Evolutionary conservation across 2,797 vertebrate genomes (phyloP).

Genomic region (Gorsachius magnificus): DNA sequence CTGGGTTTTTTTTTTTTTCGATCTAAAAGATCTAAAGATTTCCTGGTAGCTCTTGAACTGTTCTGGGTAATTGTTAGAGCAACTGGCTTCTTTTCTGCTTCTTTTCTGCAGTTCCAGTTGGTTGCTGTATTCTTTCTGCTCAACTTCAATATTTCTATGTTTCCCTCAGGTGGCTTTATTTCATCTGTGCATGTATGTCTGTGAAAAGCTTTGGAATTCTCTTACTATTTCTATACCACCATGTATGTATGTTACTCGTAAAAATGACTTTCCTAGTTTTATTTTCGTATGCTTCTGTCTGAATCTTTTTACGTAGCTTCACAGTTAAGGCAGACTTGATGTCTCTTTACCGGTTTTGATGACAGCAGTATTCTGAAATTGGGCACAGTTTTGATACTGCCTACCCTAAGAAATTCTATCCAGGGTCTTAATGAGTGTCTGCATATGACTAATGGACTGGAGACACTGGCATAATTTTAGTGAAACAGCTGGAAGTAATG

Average conservation of each 20-base stretch:
- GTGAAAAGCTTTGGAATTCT: slow-evolving; percentile 43
- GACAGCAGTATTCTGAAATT: neutral
- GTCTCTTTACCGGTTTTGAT: neutral
- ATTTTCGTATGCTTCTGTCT: neutral
- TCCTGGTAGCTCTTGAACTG: neutral
- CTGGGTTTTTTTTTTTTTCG: neutral
- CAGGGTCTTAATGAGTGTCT: neutral
- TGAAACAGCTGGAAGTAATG: neutral
- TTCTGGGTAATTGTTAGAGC: neutral
- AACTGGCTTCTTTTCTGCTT: neutral
- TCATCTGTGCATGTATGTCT: slow-evolving; percentile 22
- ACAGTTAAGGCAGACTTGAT: neutral
- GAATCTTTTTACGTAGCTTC: neutral
- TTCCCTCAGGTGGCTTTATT: slow-evolving; percentile 34
- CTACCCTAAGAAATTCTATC: neutral
- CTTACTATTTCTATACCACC: neutral
- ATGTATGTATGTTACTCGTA: neutral
- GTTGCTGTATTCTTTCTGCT: slow-evolving; percentile 22
- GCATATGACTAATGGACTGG: neutral
- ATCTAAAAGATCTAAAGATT: too few species aligned
- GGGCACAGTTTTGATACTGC: neutral
- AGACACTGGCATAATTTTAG: neutral
- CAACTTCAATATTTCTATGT: neutral
- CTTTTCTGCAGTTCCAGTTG: neutral
- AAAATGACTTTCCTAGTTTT: neutral